These are phyloP conservation scores for Agrypnus murinus DNA, from an alignment of 2,888 invertebrate genomes.

Conservation along the genomic window DNA sequence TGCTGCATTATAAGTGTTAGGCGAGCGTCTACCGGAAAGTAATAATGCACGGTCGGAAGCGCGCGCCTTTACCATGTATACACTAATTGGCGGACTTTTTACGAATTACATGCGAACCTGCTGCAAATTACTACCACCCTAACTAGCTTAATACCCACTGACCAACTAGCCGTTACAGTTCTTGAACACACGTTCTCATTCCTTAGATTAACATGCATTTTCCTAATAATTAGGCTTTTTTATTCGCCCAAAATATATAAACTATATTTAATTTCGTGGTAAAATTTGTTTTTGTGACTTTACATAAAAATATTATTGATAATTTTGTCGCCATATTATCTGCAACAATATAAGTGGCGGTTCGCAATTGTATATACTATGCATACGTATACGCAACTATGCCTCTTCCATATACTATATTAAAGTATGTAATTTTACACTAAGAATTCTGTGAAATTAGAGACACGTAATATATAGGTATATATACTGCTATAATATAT, in stretches of 20 bases:
- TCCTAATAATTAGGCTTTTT: conserved; percentile 3
- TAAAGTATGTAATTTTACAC: too few species aligned
- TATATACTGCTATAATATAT: too few species aligned
- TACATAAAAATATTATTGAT: too few species aligned
- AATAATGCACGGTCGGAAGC: conserved; percentile 51
- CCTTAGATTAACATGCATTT: conserved; percentile 21
- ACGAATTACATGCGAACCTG: conserved; percentile 47
- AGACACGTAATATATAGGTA: too few species aligned
- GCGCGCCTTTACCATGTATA: conserved; percentile 41
- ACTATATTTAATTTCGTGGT: too few species aligned
- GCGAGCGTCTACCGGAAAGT: conserved; percentile 50
- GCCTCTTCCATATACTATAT: too few species aligned
- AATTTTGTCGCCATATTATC: too few species aligned
- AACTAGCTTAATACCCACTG: conserved; percentile 44
- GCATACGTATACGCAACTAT: too few species aligned
- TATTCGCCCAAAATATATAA: not conserved
- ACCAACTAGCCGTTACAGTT: conserved; percentile 44
- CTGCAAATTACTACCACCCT: conserved; percentile 45
- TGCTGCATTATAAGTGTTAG: conserved; percentile 43
- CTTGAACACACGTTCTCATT: conserved; percentile 36
- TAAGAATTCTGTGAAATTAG: too few species aligned
- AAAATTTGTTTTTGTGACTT: too few species aligned
- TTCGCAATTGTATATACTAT: too few species aligned
- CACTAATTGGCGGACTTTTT: conserved; percentile 50
- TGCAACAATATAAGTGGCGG: too few species aligned